Percentiles rank a stretch among this genome's conserved stretches.
These are phyloP conservation scores for Batillaria attramentaria DNA, from an alignment of 1,140 invertebrate genomes.

Conservation along the genomic window DNA sequence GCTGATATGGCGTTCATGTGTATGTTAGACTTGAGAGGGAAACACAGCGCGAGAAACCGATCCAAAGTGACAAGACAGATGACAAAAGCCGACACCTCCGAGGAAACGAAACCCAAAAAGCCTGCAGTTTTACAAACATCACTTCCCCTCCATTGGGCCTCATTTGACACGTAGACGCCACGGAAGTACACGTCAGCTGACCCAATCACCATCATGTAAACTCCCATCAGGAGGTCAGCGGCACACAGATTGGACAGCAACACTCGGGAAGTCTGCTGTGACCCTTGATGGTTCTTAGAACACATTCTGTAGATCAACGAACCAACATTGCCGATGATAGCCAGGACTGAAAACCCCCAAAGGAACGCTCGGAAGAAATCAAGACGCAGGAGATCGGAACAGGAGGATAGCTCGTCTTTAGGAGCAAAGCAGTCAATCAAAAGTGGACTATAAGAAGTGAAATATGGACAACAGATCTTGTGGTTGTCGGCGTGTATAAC, in stretches of 20 bases:
- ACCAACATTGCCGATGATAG: slow-evolving; percentile 45
- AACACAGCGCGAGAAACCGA: slow-evolving; percentile 52
- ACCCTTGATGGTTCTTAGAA: slow-evolving; percentile 17
- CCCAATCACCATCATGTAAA: slow-evolving; percentile 62
- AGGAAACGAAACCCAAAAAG: slow-evolving; percentile 54
- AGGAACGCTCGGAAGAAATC: slow-evolving; percentile 38
- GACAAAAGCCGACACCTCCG: slow-evolving; percentile 54
- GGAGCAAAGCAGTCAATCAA: slow-evolving; percentile 45
- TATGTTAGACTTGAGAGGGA: slow-evolving; percentile 47
- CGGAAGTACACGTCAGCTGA: slow-evolving; percentile 52
- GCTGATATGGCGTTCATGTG: slow-evolving; percentile 31
- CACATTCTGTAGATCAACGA: slow-evolving; percentile 41
- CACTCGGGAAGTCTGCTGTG: slow-evolving; percentile 33
- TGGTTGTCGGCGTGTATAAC: slow-evolving; percentile 36
- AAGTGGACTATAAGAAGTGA: slow-evolving; percentile 23
- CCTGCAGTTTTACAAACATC: slow-evolving; percentile 52
- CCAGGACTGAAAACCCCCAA: slow-evolving; percentile 41
- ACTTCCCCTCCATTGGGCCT: slow-evolving; percentile 52
- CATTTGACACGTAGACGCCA: slow-evolving; percentile 51
- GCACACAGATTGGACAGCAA: slow-evolving; percentile 51
- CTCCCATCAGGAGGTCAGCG: slow-evolving; percentile 61
- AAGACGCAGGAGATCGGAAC: slow-evolving; percentile 41
- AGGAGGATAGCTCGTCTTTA: slow-evolving; percentile 47
- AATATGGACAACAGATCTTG: slow-evolving; percentile 46
- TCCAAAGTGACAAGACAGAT: slow-evolving; percentile 59